These are phyloP conservation scores for Holothuria glaberrima DNA, from an alignment of 35 echinoderm and acorn worm genomes.

Conservation along the genomic window DNA sequence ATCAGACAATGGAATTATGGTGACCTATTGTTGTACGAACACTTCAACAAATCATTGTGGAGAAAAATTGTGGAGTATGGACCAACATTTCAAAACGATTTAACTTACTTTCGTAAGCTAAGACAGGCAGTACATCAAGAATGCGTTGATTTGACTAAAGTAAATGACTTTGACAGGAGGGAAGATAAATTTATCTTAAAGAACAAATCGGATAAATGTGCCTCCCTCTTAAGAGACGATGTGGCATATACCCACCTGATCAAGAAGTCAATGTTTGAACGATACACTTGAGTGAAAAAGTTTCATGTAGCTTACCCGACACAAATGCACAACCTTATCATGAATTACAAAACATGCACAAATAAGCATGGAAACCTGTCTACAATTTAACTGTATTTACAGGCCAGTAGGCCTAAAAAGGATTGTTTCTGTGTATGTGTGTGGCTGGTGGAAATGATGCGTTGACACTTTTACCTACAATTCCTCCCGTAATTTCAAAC, in stretches of 20 bases:
- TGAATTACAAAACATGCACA: too few species aligned
- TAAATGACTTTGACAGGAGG: not conserved
- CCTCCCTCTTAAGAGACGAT: not conserved
- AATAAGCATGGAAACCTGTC: too few species aligned
- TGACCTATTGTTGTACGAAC: conserved; percentile 64
- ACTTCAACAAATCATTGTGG: conserved; percentile 87
- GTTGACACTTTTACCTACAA: too few species aligned
- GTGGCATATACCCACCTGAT: not conserved
- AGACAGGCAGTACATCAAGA: not conserved
- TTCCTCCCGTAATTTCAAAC: too few species aligned
- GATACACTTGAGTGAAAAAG: not conserved
- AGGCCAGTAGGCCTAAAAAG: too few species aligned
- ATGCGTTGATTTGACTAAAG: not conserved
- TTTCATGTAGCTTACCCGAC: not conserved
- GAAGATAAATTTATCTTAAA: not conserved
- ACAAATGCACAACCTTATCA: too few species aligned
- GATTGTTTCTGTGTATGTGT: too few species aligned
- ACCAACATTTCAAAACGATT: conserved; percentile 50
- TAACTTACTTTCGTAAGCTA: conserved; percentile 22
- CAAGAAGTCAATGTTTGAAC: not conserved
- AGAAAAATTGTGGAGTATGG: conserved; percentile 66
- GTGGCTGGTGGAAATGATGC: too few species aligned
- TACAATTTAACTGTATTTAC: too few species aligned
- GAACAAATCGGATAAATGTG: not conserved
- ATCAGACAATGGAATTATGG: conserved; percentile 67